Percentiles rank a stretch among this genome's conserved stretches.
phyloP scores from a whole-genome alignment of 2,113 vertebrate genomes.

The Zosterops hypoxanthus region DNA sequence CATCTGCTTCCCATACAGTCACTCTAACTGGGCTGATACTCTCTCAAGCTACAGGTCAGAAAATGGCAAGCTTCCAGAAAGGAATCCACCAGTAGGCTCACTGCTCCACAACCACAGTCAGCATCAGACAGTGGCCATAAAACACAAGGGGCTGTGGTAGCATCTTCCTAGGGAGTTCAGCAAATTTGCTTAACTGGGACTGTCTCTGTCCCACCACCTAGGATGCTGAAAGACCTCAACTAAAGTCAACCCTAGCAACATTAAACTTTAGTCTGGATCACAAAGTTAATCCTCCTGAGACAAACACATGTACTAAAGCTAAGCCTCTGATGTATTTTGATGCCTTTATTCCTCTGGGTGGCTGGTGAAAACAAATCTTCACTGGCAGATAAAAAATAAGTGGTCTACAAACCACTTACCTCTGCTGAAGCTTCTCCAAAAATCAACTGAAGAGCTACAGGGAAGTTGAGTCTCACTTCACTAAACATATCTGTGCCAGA shows the following conservation, averaged over 20 bases:
- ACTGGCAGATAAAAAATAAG: not conserved
- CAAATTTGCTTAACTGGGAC: not conserved
- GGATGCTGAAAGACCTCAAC: not conserved
- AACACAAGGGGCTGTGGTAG: not conserved
- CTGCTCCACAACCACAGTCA: not conserved
- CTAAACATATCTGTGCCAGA: not conserved
- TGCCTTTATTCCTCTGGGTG: not conserved
- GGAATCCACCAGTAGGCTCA: not conserved
- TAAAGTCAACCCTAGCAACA: not conserved
- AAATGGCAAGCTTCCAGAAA: not conserved
- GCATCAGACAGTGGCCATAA: not conserved
- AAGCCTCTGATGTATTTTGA: not conserved
- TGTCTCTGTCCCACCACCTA: not conserved
- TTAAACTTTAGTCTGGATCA: not conserved
- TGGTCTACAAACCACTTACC: not conserved
- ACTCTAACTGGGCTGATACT: not conserved
- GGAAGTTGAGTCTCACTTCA: not conserved
- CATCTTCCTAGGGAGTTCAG: not conserved
- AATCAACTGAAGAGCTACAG: not conserved
- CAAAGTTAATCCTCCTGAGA: not conserved
- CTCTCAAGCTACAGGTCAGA: not conserved
- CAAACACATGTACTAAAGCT: not conserved
- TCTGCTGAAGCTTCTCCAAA: not conserved
- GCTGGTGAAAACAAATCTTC: not conserved
- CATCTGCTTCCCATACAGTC: not conserved